phyloP scores from a whole-genome alignment of 1,140 invertebrate species.

The Zaprionus tsacasi region DNA sequence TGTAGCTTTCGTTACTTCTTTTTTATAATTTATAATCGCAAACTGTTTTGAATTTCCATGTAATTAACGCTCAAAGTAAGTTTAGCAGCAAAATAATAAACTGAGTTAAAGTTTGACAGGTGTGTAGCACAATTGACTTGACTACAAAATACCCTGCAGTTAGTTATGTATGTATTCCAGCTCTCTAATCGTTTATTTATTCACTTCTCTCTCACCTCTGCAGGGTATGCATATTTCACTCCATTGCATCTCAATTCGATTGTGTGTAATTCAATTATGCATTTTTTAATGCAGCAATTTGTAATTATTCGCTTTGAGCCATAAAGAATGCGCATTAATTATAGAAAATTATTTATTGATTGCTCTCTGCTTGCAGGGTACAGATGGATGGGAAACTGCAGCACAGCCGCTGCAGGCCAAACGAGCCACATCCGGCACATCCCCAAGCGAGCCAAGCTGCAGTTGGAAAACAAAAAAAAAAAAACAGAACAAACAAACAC shows the following conservation, averaged over 20 bases:
- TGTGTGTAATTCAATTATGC: constrained; percentile 31
- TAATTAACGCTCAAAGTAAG: background rate
- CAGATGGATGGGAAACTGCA: background rate
- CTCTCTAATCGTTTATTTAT: background rate
- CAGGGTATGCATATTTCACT: constrained; percentile 15
- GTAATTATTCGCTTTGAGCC: constrained; percentile 47
- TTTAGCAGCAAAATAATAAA: background rate
- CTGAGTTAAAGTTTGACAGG: background rate
- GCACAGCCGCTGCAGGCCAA: background rate
- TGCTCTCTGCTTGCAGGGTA: constrained; percentile 27
- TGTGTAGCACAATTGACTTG: background rate
- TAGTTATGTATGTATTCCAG: background rate
- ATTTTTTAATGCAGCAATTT: constrained; percentile 50
- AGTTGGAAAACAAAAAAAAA: constrained; percentile 17
- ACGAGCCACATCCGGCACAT: background rate
- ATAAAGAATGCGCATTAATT: constrained; percentile 44
- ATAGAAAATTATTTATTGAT: constrained; percentile 61
- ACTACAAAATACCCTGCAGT: background rate
- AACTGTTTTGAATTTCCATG: background rate
- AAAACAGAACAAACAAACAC: constrained; percentile 22
- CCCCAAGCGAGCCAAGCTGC: background rate
- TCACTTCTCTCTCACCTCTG: background rate
- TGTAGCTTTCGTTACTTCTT: too few species aligned
- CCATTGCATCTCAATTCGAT: constrained; percentile 1
- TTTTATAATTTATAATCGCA: background rate